Evolutionary conservation across 2,797 vertebrate genomes (phyloP), one percentile per base, ranked within the genome.

Genomic region (Spizella passerina): DNA sequence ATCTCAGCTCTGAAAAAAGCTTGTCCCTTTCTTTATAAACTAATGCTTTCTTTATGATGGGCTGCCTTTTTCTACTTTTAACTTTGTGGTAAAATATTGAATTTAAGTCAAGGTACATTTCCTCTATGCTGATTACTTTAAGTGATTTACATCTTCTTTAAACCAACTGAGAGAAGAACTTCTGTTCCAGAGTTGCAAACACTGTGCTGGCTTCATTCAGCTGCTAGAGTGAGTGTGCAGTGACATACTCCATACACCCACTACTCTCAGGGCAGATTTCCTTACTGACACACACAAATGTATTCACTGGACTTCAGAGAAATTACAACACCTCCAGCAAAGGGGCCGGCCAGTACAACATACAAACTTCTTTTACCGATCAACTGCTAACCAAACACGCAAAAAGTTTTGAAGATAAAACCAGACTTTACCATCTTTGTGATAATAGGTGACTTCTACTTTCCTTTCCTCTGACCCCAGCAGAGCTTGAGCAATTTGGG

Each of bases 401-500:
- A 77, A 30, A 79, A 82, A 77, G 53, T 73, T 27, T 36, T 93
- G 79, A 96, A 92, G 97, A 86, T 52, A 82, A 78, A 93, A 87
- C 13, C 43, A 50, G 79, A 97, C 98, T 98, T 99, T 98, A 99
- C 99, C 99, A 95, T 99, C 98, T 98, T 99, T 99, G 76, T 99
- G 99, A 97, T 99, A 99, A 97, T 99, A 99, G 89, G 98, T 99
- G 97, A 99, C 99, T 96, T 99, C 99, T 97, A 99, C 99, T 97
- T 99, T 99, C 93, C 99, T 98, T 97, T 99, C 99, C 91, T 99
- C 99, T 8, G 99, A 99, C 43, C 99, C 99, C 79, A 99, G 94
- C 94, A 99, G 95, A 1, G 99, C 99, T 96, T 99, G 99, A 50
- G 98, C 98, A 96, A 99, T 99, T 96, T 99, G 99, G 92, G 98